Evolutionary conservation across 2,888 invertebrate species (phyloP), one percentile per base, ranked within the genome.

Genomic region (Thymelicus lineola): DNA sequence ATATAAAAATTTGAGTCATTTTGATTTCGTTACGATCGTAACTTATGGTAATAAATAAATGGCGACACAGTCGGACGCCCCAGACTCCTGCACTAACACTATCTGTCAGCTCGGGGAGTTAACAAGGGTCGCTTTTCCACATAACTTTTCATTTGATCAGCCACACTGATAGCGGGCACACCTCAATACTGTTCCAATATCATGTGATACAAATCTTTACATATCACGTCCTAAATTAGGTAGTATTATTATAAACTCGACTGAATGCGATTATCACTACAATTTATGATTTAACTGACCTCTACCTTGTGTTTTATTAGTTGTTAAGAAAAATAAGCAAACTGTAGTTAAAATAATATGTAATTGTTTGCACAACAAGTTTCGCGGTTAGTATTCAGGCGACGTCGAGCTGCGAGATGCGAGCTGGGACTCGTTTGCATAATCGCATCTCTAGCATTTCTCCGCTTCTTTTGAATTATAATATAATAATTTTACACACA

Each of bases 281-380:
- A n/a, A 12, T 9, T 42, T 42, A 42, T 9, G 9, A 12, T 9
- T 12, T 42, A 12, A 42, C 42, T 42, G 10, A 42, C 42, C 42
- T 42, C 12, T 42, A 42, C 42, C 42, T 42, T 42, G 10, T 42
- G 12, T 42, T 42, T 42, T 3, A 42, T 42, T 42, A 42, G 10
- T 42, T 42, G 42, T 42, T 42, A 42, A 9, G 42, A 10, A 9
- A 0, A 42, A 12, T 42, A 12, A 59, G 38, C 36, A 38, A 59
- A 59, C 38, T 38, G 38, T 36, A n/a, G 58, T 28, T 36, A 50
- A 62, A 62, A 62, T 62, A 62, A 48, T 35, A 17, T 28, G 17
- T 62, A 50, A 36, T 61, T 50, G 62, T 62, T 62, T 62, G 36
- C 50, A 50, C 62, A 50, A 50, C 62, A 50, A 50, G 62, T 62